These are phyloP conservation scores for Tenebrosternarchus preto DNA, from an alignment of 2,113 vertebrate species.

Conservation along the genomic window DNA sequence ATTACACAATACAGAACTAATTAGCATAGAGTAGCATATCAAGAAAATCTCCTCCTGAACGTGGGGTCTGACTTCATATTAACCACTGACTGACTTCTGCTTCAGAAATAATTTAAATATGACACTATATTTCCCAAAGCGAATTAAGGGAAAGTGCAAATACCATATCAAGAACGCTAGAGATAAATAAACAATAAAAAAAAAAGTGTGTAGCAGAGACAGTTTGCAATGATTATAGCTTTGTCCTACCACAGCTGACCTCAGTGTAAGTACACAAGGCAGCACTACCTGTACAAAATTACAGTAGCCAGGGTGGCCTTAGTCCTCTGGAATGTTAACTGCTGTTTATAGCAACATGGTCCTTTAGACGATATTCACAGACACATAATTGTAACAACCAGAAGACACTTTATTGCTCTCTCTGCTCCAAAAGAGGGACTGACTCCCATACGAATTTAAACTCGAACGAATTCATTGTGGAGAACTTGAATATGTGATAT, in stretches of 20 bases:
- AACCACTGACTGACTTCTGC: background rate
- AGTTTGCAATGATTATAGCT: constrained; percentile 5
- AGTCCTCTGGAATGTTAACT: constrained; percentile 36
- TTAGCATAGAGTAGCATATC: constrained; percentile 1
- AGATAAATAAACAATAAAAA: background rate
- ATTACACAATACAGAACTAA: background rate
- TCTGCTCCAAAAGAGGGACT: background rate
- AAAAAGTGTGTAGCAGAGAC: background rate
- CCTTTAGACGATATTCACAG: constrained; percentile 16
- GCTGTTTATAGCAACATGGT: constrained; percentile 38
- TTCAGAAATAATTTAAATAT: background rate
- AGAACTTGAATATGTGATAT: background rate
- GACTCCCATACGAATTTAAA: background rate
- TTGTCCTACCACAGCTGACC: constrained; percentile 21
- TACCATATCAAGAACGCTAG: background rate
- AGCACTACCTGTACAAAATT: constrained; percentile 32
- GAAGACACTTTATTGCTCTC: background rate
- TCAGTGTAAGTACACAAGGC: constrained; percentile 21
- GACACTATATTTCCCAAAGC: background rate
- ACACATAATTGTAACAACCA: background rate
- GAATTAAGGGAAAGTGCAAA: background rate
- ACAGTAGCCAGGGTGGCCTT: constrained; percentile 18
- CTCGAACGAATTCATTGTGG: background rate
- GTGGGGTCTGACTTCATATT: background rate
- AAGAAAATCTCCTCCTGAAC: background rate